Evolutionary conservation across 2,797 vertebrate species (phyloP).

Genomic region (Danio aesculapii): DNA sequence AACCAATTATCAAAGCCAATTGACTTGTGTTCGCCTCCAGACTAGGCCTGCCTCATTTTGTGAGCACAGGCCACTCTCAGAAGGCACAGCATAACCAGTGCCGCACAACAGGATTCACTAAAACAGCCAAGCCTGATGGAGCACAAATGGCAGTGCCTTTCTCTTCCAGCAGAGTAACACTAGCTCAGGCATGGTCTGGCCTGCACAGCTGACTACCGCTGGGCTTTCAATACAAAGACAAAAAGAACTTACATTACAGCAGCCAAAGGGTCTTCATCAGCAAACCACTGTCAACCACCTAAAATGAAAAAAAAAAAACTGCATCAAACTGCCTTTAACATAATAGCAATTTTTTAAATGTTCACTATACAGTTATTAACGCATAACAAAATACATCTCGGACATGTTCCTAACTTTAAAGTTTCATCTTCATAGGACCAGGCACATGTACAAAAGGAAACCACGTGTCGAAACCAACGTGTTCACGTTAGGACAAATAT

Average conservation of each 20-base stretch:
- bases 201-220: constrained; percentile 66
- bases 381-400: no score
- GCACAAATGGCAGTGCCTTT: constrained; percentile 35
- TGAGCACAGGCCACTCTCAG: constrained; percentile 63
- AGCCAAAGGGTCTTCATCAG: not conserved
- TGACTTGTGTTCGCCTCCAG: constrained; percentile 56
- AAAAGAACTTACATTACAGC: not conserved
- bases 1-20: no score
- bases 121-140: constrained; percentile 57
- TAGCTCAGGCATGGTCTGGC: constrained; percentile 57
- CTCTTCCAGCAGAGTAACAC: constrained; percentile 72
- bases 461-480: not conserved
- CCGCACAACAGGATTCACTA: constrained; percentile 52
- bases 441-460: not conserved
- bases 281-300: not conserved
- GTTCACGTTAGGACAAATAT: no score
- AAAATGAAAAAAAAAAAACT: not conserved
- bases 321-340: no score
- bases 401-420: not conserved
- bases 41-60: constrained; percentile 62
- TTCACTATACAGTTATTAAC: no score
- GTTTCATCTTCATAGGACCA: no score
- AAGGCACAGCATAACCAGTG: constrained; percentile 40
- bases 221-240: constrained; percentile 1
- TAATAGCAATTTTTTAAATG: no score